phyloP scores from a whole-genome alignment of 2,888 invertebrate genomes.

The Syritta pipiens region DNA sequence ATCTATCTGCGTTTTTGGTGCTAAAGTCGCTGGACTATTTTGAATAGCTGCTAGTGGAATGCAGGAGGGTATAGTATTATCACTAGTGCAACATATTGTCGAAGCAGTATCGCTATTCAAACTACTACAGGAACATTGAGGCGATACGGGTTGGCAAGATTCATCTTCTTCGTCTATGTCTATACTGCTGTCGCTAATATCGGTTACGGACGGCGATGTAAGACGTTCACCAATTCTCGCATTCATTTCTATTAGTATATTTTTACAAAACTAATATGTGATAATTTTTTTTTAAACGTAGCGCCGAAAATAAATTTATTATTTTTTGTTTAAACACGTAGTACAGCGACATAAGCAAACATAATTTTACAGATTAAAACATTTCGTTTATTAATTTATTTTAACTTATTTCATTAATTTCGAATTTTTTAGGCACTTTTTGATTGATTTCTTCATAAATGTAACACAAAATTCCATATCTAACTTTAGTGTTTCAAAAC shows the following conservation, averaged over 20 bases:
- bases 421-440: no score
- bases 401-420: no score
- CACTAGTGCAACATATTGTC: slow-evolving; percentile 68
- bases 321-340: slow-evolving; percentile 24
- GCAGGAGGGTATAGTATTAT: slow-evolving; percentile 66
- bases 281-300: slow-evolving; percentile 6
- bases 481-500: no score
- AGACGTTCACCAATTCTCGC: slow-evolving; percentile 61
- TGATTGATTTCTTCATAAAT: no score
- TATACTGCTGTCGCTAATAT: slow-evolving; percentile 75
- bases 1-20: slow-evolving; percentile 71
- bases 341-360: no score
- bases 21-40: slow-evolving; percentile 68
- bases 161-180: slow-evolving; percentile 75
- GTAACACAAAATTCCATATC: no score
- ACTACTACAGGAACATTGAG: slow-evolving; percentile 70
- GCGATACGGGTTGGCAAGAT: slow-evolving; percentile 65
- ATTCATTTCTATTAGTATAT: slow-evolving; percentile 38
- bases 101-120: slow-evolving; percentile 70
- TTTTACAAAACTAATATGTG: no score
- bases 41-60: slow-evolving; percentile 69
- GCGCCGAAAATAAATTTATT: slow-evolving; percentile 11
- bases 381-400: no score
- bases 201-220: slow-evolving; percentile 70
- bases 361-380: no score